Conservation (phyloP, 2,113 vertebrate species). For the Eleginops maclovinus region DNA sequence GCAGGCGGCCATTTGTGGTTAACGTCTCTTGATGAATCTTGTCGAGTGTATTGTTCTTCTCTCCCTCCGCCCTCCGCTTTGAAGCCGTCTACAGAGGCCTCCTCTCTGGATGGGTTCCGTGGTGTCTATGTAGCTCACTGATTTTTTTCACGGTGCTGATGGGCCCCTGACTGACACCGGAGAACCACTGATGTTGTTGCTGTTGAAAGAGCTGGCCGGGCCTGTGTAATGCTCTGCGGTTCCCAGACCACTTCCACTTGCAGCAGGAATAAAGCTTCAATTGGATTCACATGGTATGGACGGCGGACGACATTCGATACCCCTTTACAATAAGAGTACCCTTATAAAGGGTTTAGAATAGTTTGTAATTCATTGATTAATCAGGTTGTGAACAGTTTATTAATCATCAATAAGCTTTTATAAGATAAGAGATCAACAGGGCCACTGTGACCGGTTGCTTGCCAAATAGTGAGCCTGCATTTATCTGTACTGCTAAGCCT, state of each 20-base stretch:
- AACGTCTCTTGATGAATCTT: slow-evolving; percentile 73
- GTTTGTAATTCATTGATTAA: too few relatives aligned
- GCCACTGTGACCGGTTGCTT: too few relatives aligned
- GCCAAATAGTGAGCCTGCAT: too few relatives aligned
- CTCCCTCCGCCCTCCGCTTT: slow-evolving; percentile 51
- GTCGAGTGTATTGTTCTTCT: slow-evolving; percentile 64
- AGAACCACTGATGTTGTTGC: slow-evolving; percentile 57
- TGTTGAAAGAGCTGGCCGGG: slow-evolving; percentile 60
- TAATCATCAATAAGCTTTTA: too few relatives aligned
- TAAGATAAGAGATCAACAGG: too few relatives aligned
- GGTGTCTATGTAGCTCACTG: slow-evolving; percentile 29
- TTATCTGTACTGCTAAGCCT: too few relatives aligned
- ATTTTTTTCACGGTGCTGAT: slow-evolving; percentile 33
- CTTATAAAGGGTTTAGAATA: too few relatives aligned
- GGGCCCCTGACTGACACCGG: slow-evolving; percentile 36
- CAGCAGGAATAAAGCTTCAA: slow-evolving; percentile 65
- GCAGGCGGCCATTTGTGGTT: slow-evolving; percentile 66
- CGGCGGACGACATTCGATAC: slow-evolving; percentile 53
- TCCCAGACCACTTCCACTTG: slow-evolving; percentile 76
- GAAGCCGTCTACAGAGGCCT: slow-evolving; percentile 59
- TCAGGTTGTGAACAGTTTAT: too few relatives aligned
- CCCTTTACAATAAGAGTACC: too few relatives aligned
- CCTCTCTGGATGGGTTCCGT: slow-evolving; percentile 47
- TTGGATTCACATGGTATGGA: slow-evolving; percentile 66
- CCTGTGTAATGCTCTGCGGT: slow-evolving; percentile 74